These are phyloP conservation scores for Sebastes diaconus DNA, from an alignment of 2,797 vertebrate genomes.

Conservation along the genomic window DNA sequence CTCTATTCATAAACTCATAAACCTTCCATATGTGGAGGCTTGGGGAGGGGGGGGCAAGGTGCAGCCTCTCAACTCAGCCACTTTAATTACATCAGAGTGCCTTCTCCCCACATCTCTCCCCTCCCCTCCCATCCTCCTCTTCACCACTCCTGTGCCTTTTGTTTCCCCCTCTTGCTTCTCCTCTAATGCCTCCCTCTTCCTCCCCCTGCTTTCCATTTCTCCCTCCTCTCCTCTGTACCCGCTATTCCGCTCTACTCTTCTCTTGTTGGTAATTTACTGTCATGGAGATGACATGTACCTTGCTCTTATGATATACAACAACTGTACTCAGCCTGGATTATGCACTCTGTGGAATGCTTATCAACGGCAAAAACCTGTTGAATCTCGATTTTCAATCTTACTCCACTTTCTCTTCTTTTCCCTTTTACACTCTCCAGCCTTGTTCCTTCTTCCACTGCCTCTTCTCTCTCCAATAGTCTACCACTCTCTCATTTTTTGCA, in stretches of 20 bases:
- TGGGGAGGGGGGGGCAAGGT: conserved; percentile 20
- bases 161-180: conserved; percentile 22
- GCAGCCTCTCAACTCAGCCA: conserved; percentile 64
- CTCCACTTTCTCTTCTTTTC: not conserved
- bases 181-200: conserved; percentile 18
- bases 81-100: conserved; percentile 76
- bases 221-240: conserved; percentile 6
- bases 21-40: conserved; percentile 45
- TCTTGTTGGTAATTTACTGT: conserved; percentile 48
- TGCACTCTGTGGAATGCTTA: conserved; percentile 29
- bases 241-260: conserved; percentile 8
- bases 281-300: conserved; percentile 44
- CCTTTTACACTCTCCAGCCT: not conserved
- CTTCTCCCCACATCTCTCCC: conserved; percentile 43
- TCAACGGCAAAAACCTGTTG: not conserved
- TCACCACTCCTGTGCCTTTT: conserved; percentile 35
- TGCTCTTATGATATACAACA: conserved; percentile 41
- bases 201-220: conserved; percentile 4
- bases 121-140: conserved; percentile 2
- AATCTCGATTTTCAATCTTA: not conserved
- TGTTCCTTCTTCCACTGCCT: not conserved
- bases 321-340: conserved; percentile 38
- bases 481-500: conserved; percentile 13
- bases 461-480: not conserved
- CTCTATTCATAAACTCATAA: conserved; percentile 64